Evolutionary conservation across 2,797 vertebrate genomes (phyloP), one percentile per base, ranked within the genome.

Genomic region (Silurus lanzhouensis): DNA sequence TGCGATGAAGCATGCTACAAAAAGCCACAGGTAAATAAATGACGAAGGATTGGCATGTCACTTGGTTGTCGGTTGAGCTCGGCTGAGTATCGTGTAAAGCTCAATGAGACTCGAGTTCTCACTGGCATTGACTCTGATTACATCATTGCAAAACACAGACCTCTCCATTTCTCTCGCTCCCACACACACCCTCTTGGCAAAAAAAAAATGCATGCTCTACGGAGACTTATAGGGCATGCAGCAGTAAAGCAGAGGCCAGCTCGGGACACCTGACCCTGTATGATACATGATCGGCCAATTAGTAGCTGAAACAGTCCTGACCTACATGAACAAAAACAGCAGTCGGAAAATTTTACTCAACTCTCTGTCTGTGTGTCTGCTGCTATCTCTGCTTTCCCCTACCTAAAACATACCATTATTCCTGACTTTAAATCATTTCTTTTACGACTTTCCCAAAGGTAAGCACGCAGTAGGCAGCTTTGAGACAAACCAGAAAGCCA

Each of bases 11-110:
- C 82, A 74, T 46, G 84, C 86, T 89, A 88, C 88, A 88, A 90
- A 93, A 90, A 90, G 89, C 91, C 92, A 91, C 91, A 93, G 91
- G 93, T 95, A 93, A 95, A 95, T 95, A 95, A 95, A 95, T 95
- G 92, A 95, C 92, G 93, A 94, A 93, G 87, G 91, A 92, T 90
- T 92, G 92, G 87, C 89, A 79, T 92, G 93, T 93, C 91, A 91
- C 93, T 91, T 93, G 93, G 93, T 92, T 87, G 87, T 91, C 38
- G 83, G 92, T 94, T 46, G 90, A 93, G 93, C 93, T 93, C 89
- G 86, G 91, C 90, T 94, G 94, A 91, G 91, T 95, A 95, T 95
- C 93, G 90, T 92, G 92, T 95, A 95, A 93, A 92, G 92, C 93
- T 94, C 91, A 93, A 88, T 66, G 92, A 89, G 90, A 93, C 89